A percentile compares a stretch with the other conserved stretches of the same genome.
Conservation (phyloP, 2,888 invertebrate species). For the Lissocephala sabroskyi region DNA sequence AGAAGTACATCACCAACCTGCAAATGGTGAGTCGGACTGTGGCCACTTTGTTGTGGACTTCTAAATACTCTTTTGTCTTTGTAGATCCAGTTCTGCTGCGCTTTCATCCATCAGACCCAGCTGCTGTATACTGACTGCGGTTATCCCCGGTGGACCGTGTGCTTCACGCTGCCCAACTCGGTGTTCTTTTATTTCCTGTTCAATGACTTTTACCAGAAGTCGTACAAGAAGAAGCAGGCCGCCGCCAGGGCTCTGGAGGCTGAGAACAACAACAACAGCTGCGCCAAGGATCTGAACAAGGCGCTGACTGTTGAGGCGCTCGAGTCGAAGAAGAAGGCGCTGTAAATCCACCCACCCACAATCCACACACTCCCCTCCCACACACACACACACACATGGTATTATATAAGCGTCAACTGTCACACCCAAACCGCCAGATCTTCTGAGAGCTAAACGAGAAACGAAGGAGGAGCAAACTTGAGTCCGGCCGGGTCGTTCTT, state of each 20-base stretch:
- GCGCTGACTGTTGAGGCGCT: slow-evolving; percentile 18
- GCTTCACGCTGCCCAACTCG: slow-evolving; percentile 90
- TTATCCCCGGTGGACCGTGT: slow-evolving; percentile 87
- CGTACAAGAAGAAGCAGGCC: slow-evolving; percentile 75
- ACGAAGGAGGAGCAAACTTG: too few relatives aligned
- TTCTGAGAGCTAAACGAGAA: slow-evolving; percentile 8
- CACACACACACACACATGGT: slow-evolving; percentile 1
- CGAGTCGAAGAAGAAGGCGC: slow-evolving; percentile 25
- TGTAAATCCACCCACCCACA: slow-evolving; percentile 33
- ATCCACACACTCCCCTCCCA: slow-evolving; percentile 4
- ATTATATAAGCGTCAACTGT: background rate
- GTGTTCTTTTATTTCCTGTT: slow-evolving; percentile 95
- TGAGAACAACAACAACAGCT: slow-evolving; percentile 59
- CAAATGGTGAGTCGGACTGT: slow-evolving; percentile 81
- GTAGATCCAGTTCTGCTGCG: slow-evolving; percentile 91
- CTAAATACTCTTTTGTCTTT: background rate
- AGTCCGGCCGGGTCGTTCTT: too few relatives aligned
- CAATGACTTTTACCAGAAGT: slow-evolving; percentile 90
- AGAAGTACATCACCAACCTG: slow-evolving; percentile 90
- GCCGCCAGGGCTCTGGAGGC: slow-evolving; percentile 38
- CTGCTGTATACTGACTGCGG: slow-evolving; percentile 90
- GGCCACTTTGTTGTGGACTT: background rate
- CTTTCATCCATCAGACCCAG: slow-evolving; percentile 89
- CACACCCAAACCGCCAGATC: background rate
- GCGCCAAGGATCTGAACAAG: slow-evolving; percentile 54